These are phyloP conservation scores for Oryzias celebensis DNA, from an alignment of 2,113 vertebrate species.

Conservation along the genomic window DNA sequence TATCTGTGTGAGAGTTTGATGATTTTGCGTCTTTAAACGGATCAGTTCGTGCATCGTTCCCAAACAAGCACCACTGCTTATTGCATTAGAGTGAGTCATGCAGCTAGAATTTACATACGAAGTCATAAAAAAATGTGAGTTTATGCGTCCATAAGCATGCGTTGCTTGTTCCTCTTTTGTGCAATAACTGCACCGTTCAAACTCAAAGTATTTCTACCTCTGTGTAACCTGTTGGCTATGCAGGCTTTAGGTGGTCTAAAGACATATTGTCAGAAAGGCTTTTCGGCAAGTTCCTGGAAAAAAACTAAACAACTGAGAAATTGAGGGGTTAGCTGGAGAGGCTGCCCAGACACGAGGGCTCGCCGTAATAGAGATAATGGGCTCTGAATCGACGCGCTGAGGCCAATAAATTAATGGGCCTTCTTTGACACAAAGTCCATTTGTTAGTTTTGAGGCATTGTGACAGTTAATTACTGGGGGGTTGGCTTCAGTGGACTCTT, in stretches of 20 bases:
- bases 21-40: slow-evolving; percentile 8
- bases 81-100: slow-evolving; percentile 22
- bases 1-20: slow-evolving; percentile 22
- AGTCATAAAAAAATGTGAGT: not conserved
- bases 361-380: slow-evolving; percentile 70
- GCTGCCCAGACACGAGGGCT: slow-evolving; percentile 46
- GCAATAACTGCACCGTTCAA: not conserved
- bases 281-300: slow-evolving; percentile 11
- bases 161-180: too few relatives aligned
- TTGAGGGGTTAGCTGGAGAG: slow-evolving; percentile 29
- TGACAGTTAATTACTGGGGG: slow-evolving; percentile 77
- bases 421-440: slow-evolving; percentile 73
- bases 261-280: not conserved
- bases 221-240: not conserved
- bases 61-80: slow-evolving; percentile 21
- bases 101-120: slow-evolving; percentile 21
- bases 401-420: slow-evolving; percentile 71
- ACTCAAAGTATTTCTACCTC: not conserved
- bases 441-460: slow-evolving; percentile 75
- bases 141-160: not conserved
- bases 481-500: slow-evolving; percentile 58
- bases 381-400: slow-evolving; percentile 56
- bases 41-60: slow-evolving; percentile 19
- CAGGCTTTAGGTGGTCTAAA: not conserved
- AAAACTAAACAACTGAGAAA: slow-evolving; percentile 31